phyloP scores from a whole-genome alignment of 2,113 vertebrate species.

The Henicopernis longicauda region DNA sequence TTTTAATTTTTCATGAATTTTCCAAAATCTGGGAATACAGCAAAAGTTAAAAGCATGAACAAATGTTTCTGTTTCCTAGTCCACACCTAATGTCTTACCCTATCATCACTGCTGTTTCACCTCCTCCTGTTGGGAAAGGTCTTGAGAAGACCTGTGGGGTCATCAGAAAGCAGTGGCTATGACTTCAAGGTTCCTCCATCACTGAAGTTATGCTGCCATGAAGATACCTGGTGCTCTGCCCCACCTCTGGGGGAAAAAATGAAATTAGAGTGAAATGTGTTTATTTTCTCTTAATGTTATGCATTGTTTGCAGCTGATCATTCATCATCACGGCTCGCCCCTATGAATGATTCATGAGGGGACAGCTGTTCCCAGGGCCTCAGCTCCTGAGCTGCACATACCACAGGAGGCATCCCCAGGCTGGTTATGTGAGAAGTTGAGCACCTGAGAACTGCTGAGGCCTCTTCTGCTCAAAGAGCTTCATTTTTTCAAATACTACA shows the following conservation, averaged over 20 bases:
- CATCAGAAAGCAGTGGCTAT: background rate
- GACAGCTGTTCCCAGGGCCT: slow-evolving; percentile 29
- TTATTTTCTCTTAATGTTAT: slow-evolving; percentile 28
- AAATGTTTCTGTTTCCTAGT: background rate
- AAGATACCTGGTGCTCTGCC: background rate
- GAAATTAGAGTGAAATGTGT: background rate
- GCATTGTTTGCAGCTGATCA: slow-evolving; percentile 27
- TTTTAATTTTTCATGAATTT: slow-evolving; percentile 13
- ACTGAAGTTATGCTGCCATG: background rate
- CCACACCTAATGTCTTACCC: background rate
- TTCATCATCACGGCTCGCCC: slow-evolving; percentile 2
- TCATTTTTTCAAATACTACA: background rate
- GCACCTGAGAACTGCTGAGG: background rate
- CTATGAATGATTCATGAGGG: slow-evolving; percentile 47
- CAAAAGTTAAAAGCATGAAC: background rate
- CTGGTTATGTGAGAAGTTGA: background rate
- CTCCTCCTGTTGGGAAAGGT: background rate
- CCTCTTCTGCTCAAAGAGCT: background rate
- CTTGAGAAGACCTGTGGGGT: background rate
- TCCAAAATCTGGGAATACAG: background rate
- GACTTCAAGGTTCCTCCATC: background rate
- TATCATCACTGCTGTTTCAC: background rate
- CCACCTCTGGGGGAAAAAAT: background rate
- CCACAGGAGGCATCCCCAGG: background rate
- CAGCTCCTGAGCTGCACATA: background rate